Evolutionary conservation across 2,888 invertebrate genomes (phyloP), one percentile per base, ranked within the genome.

Genomic region (Philereme transversata): DNA sequence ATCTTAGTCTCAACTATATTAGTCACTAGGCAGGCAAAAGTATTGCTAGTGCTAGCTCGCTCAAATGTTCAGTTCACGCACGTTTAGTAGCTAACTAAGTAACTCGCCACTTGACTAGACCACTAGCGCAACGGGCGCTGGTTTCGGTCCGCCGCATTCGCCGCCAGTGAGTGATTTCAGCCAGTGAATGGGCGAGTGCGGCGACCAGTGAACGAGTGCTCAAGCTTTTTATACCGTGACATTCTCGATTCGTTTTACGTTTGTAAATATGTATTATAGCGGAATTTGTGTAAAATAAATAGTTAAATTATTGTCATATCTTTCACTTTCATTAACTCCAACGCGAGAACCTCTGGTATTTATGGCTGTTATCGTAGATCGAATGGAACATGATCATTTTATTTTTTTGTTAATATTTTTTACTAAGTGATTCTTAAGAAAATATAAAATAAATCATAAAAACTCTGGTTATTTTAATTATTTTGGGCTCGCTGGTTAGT

Each of bases 241-340:
- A 85, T 83, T 85, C 83, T 87, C 76, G 78, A 87, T 88, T 90
- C 83, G 87, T 90, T 90, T 87, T 90, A 91, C 83, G 83, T 90
- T 90, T 92, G 92, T 92, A 92, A 90, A 92, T 92, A 90, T 92
- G 91, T 91, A 92, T 91, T 83, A 90, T 91, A 92, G 90, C 88
- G 88, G 87, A 92, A 89, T 86, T 90, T 88, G 86, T 90, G 84
- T 87, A 87, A 85, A 90, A 89, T 80, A 79, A 86, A 84, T 87
- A 90, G 87, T 87, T 88, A 86, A 83, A 79, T 79, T 80, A 79
- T 77, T 81, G 69, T 73, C 68, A 74, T 78, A 66, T 78, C 61
- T 75, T 74, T 76, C 67, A 75, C 65, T 74, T 72, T 71, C 62
- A 60, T 50, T 45, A 41, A 45, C 55, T 66, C 57, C 56, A 52